Base-by-base conservation (phyloP, 2,888 invertebrate genomes). In the Agrilus biguttatus region DNA sequence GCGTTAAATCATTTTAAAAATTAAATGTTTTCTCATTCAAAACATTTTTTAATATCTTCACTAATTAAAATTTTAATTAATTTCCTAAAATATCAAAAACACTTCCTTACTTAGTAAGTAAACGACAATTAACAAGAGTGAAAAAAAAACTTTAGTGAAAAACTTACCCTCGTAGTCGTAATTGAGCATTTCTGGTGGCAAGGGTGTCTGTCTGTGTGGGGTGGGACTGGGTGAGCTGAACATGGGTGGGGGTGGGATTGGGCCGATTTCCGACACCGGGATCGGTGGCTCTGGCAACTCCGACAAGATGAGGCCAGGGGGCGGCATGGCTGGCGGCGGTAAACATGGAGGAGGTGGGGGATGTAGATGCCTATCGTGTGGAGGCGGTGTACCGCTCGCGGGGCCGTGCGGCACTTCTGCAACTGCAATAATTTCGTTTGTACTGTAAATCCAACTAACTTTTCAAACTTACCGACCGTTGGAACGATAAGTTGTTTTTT, bases 221-320 rank as follows among this genome's bases (percentile, higher is more conserved):
- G 82, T 74, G 51, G 83, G 85, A 67, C 83, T 85, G 52, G 85
- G 85, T 57, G 89, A 88, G 68, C 88, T 88, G 75, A 92, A 91
- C 91, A 92, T 92, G 53, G 91, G 91, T 59, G 91, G 91, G 58
- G 91, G 91, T 21, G 66, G 66, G 46, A 66, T 66, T 52, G 90
- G 91, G 49, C 91, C 91, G 67, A 92, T 91, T 61, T 92, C 91
- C 51, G 89, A 88, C 51, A 91, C 71, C 43, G 89, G 88, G 61
- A 91, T 90, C 54, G 90, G 90, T 53, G 90, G 90, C 69, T 90
- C 90, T 53, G 90, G 90, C 62, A 90, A 73, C 64, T 89, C 88
- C 54, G 86, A 86, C 56, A 89, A 74, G 73, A 84, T 77, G 59
- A 87, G 75, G 37, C 63, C 65, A 37, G 48, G 41, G 39, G 44